Evolutionary conservation across 2,888 invertebrate genomes (phyloP).

Genomic region (Lysandra coridon): DNA sequence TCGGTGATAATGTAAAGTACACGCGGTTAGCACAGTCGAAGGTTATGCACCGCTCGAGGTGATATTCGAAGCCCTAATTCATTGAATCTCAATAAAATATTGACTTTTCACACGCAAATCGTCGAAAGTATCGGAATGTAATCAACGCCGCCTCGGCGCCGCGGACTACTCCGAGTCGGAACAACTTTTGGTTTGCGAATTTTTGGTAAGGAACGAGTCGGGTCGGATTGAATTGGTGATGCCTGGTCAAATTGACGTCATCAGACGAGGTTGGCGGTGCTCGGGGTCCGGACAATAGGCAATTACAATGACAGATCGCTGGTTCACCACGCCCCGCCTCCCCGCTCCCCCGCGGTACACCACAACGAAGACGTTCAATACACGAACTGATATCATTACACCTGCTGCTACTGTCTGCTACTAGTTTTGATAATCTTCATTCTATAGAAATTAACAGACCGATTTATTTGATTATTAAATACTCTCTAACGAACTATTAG

Average conservation of each 20-base stretch:
- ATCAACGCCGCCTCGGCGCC: not conserved
- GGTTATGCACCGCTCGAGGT: not conserved
- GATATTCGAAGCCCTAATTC: not conserved
- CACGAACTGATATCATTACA: not conserved
- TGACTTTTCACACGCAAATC: not conserved
- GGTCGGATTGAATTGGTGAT: constrained; percentile 4
- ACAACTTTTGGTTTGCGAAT: not conserved
- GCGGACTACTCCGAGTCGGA: not conserved
- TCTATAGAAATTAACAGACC: not conserved
- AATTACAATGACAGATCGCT: constrained; percentile 13
- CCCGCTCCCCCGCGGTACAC: not conserved
- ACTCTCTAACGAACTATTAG: too few species aligned
- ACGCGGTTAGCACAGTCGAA: not conserved
- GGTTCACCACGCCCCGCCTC: not conserved
- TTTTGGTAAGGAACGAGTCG: not conserved
- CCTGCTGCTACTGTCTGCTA: not conserved
- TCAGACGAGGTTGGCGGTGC: not conserved
- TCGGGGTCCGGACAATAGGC: constrained; percentile 8
- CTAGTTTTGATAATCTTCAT: not conserved
- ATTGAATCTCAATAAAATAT: not conserved
- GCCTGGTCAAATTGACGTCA: not conserved
- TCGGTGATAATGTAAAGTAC: not conserved
- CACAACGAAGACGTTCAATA: not conserved
- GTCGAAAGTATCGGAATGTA: not conserved
- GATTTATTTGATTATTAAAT: too few species aligned